Conservation (phyloP, 23 tunicate genomes). For the Trididemnum clinides region DNA sequence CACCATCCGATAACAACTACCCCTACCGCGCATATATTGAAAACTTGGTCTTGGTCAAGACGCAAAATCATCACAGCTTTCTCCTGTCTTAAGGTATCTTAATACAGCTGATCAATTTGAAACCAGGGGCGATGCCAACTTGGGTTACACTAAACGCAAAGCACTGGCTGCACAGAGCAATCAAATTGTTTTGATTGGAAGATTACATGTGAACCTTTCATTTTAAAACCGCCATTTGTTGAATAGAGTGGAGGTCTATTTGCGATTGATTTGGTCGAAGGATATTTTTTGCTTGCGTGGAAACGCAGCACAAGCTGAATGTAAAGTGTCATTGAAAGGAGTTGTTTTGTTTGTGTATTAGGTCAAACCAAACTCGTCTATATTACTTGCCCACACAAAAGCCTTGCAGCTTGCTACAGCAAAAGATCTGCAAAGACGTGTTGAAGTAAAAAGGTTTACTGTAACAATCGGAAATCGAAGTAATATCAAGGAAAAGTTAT, state of each 20-base stretch:
- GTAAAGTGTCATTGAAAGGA: background rate
- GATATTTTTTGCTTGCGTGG: background rate
- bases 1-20: background rate
- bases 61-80: background rate
- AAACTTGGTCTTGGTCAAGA: conserved; percentile 20
- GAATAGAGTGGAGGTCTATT: conserved; percentile 16
- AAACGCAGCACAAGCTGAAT: background rate
- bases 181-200: background rate
- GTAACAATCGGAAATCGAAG: background rate
- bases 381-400: conserved; percentile 19
- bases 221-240: conserved; percentile 17
- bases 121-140: background rate
- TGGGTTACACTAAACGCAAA: conserved; percentile 11
- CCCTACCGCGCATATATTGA: conserved; percentile 44
- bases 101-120: conserved; percentile 24
- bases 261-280: background rate
- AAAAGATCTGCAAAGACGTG: background rate
- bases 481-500: conserved; percentile 5
- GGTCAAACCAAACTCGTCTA: background rate
- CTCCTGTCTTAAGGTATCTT: background rate
- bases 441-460: background rate
- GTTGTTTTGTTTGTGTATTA: background rate
- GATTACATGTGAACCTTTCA: conserved; percentile 21
- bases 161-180: conserved; percentile 19
- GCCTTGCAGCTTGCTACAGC: conserved; percentile 4